Conservation (phyloP, 2,797 vertebrate species). For the Notolepis coatsorum region DNA sequence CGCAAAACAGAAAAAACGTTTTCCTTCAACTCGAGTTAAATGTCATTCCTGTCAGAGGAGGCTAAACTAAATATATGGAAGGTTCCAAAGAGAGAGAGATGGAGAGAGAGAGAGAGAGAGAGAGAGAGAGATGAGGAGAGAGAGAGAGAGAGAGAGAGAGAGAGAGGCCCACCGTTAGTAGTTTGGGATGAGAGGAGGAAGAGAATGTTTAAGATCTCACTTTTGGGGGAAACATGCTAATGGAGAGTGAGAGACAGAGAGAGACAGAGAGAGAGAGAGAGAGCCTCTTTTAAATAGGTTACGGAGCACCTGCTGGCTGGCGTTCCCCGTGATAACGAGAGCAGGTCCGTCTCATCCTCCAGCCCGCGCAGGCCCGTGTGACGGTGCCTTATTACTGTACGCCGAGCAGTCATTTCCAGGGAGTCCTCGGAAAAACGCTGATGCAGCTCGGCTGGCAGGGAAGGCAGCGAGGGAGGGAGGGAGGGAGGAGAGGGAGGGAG, state of each 20-base stretch:
- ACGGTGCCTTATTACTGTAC: slow-evolving; percentile 70
- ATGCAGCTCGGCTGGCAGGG: slow-evolving; percentile 66
- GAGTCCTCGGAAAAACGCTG: slow-evolving; percentile 78
- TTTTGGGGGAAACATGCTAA: too few relatives aligned
- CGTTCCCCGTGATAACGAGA: slow-evolving; percentile 19
- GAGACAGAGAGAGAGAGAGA: too few relatives aligned
- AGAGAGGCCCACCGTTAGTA: too few relatives aligned
- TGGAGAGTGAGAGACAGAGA: neutral
- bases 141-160: neutral
- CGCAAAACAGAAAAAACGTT: slow-evolving; percentile 12
- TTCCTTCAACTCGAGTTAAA: slow-evolving; percentile 21
- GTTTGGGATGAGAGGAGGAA: neutral
- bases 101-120: neutral
- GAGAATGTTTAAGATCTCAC: slow-evolving; percentile 3
- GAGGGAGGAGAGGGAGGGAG: slow-evolving; percentile 53
- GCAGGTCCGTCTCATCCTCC: slow-evolving; percentile 19
- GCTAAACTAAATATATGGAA: neutral
- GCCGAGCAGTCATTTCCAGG: slow-evolving; percentile 75
- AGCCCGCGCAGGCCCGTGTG: slow-evolving; percentile 10
- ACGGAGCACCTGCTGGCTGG: slow-evolving; percentile 31
- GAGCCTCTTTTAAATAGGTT: slow-evolving; percentile 40
- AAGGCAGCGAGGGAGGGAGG: too few relatives aligned
- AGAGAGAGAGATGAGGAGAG: neutral
- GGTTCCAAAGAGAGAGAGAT: neutral
- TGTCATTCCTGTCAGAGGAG: slow-evolving; percentile 29